phyloP scores from a whole-genome alignment of 2,797 vertebrate species.

The Arnoldichthys spilopterus region DNA sequence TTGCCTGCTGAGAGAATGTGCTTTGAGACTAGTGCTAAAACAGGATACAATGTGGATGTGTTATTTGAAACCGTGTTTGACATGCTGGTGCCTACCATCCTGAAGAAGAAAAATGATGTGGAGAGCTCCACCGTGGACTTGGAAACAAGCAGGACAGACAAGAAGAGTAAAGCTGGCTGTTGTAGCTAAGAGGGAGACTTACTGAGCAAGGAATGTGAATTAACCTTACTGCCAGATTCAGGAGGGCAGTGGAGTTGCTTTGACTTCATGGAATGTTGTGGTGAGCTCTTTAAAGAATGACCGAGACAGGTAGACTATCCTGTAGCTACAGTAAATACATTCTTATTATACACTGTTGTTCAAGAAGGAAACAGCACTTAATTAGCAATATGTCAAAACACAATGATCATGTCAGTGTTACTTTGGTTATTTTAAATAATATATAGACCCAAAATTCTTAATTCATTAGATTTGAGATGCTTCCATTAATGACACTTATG shows the following conservation, averaged over 20 bases:
- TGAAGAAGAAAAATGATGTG: conserved; percentile 82
- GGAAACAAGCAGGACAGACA: conserved; percentile 70
- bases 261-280: neutral
- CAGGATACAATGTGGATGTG: conserved; percentile 89
- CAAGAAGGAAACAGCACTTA: neutral
- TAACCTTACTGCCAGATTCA: neutral
- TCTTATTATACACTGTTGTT: neutral
- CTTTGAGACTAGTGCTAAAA: conserved; percentile 97
- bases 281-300: neutral
- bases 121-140: conserved; percentile 85
- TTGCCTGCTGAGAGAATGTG: conserved; percentile 91
- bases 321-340: neutral
- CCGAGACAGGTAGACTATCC: neutral
- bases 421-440: conserved; percentile 10
- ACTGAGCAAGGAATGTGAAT: neutral
- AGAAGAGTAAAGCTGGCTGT: conserved; percentile 74
- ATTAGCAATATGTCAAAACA: neutral
- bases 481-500: neutral
- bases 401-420: conserved; percentile 32
- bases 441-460: neutral
- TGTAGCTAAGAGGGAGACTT: conserved; percentile 67
- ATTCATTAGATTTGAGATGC: neutral
- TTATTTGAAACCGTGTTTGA: conserved; percentile 94
- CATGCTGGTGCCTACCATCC: conserved; percentile 87
- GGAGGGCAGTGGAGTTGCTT: neutral